phyloP scores from a whole-genome alignment of 53 echinoderm and acorn worm species.

The Crossaster papposus region DNA sequence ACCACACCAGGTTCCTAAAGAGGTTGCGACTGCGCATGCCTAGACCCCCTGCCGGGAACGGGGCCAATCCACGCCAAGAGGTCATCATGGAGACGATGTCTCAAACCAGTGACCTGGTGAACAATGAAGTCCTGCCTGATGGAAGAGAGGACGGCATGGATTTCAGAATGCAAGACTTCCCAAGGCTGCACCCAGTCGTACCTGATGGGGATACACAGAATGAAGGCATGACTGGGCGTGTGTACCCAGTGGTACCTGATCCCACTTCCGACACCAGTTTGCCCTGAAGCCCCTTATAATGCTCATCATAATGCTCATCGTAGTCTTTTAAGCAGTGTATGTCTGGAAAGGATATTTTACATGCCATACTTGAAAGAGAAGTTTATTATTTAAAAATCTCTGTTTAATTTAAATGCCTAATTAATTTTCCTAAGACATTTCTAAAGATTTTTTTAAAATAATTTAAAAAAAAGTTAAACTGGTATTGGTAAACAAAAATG shows the following conservation, averaged over 20 bases:
- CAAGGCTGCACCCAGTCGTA: constrained; percentile 28
- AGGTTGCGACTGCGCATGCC: constrained; percentile 47
- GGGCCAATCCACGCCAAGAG: background rate
- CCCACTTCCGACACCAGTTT: constrained; percentile 18
- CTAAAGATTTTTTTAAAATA: too few species aligned
- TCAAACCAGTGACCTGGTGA: constrained; percentile 17
- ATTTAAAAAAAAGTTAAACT: too few species aligned
- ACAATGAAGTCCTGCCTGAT: constrained; percentile 40
- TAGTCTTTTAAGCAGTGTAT: too few species aligned
- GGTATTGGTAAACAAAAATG: too few species aligned
- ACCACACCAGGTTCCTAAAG: constrained; percentile 43
- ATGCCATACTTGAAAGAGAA: too few species aligned
- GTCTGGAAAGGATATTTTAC: too few species aligned
- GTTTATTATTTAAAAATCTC: too few species aligned
- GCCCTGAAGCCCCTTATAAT: background rate
- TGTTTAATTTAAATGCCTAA: too few species aligned
- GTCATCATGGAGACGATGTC: constrained; percentile 18
- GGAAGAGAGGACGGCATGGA: background rate
- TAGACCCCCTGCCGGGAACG: background rate
- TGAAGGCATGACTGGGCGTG: background rate
- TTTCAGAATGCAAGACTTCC: background rate
- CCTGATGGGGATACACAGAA: background rate
- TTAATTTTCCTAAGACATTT: too few species aligned
- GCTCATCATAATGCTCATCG: too few species aligned
- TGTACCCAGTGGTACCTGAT: constrained; percentile 4